Percentiles rank a stretch among this genome's conserved stretches.
These are phyloP conservation scores for Schizothorax lantsangensis DNA, from an alignment of 2,797 vertebrate genomes.

Conservation along the genomic window DNA sequence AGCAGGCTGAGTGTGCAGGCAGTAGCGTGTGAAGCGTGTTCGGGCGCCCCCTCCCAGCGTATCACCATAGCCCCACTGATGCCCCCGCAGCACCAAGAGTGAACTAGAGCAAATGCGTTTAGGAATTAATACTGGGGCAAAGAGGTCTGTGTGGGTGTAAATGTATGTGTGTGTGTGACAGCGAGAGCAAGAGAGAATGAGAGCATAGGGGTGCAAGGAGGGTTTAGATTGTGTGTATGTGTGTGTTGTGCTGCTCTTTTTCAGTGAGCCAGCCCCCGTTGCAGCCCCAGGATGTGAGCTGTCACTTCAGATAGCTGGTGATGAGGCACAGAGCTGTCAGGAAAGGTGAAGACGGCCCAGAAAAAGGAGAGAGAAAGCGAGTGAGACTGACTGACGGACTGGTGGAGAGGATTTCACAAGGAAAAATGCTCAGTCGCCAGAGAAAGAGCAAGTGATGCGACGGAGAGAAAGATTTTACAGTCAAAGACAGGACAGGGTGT, in stretches of 20 bases:
- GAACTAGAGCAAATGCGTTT: conserved; percentile 99
- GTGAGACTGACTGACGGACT: conserved; percentile 63
- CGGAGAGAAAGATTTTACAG: conserved; percentile 24
- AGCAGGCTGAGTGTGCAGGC: conserved; percentile 74
- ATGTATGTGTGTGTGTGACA: conserved; percentile 79
- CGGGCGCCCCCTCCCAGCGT: conserved; percentile 70
- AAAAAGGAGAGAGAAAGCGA: conserved; percentile 68
- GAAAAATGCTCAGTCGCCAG: conserved; percentile 81
- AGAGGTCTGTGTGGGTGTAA: conserved; percentile 65
- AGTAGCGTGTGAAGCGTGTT: conserved; percentile 87
- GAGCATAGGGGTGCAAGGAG: conserved; percentile 37
- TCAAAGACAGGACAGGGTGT: conserved; percentile 20
- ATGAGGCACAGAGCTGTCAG: conserved; percentile 93
- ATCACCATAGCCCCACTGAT: conserved; percentile 75
- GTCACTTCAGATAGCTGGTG: conserved; percentile 97
- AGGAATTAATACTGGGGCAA: conserved; percentile 88
- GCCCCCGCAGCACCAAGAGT: conserved; percentile 89
- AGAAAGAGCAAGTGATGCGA: conserved; percentile 42
- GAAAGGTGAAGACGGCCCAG: conserved; percentile 94
- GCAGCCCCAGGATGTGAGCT: conserved; percentile 96
- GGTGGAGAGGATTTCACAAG: conserved; percentile 85
- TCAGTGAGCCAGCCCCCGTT: conserved; percentile 86
- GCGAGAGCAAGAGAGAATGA: conserved; percentile 77
- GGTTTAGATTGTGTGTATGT: conserved; percentile 71
- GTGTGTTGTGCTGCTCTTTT: conserved; percentile 88